Percentiles rank a stretch among this genome's conserved stretches.
These are phyloP conservation scores for Drosophila lutescens DNA, from an alignment of 2,888 invertebrate species.

Conservation along the genomic window DNA sequence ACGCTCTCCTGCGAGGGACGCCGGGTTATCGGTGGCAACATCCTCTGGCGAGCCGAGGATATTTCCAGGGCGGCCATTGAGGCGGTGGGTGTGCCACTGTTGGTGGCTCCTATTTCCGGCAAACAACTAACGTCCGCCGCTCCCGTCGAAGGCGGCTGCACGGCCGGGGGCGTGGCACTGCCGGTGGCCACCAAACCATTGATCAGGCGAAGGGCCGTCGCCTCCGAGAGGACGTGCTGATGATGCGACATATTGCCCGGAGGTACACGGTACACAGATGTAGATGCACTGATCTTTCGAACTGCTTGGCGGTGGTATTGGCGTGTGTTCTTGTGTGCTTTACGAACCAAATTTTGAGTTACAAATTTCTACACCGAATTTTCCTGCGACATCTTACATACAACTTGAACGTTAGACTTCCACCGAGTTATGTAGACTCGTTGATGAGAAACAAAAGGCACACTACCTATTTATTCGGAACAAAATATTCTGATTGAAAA, in stretches of 20 bases:
- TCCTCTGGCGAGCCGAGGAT: neutral
- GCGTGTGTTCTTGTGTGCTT: conserved; percentile 32
- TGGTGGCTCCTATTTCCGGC: neutral
- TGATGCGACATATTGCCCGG: conserved; percentile 50
- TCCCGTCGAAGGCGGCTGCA: neutral
- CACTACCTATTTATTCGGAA: neutral
- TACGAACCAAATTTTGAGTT: conserved; percentile 52
- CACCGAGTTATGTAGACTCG: conserved; percentile 37
- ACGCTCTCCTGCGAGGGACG: conserved; percentile 57
- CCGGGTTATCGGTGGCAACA: neutral
- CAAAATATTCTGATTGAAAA: too few species aligned
- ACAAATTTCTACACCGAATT: conserved; percentile 66
- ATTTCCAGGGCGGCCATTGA: conserved; percentile 1
- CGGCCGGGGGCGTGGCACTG: conserved; percentile 1
- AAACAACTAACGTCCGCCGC: neutral
- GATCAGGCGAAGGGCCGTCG: conserved; percentile 67
- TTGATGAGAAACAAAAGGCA: conserved; percentile 3
- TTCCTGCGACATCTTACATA: conserved; percentile 69
- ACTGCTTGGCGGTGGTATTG: conserved; percentile 8
- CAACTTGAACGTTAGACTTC: conserved; percentile 59
- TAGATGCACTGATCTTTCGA: neutral
- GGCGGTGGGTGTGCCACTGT: neutral
- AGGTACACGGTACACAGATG: neutral
- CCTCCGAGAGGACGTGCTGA: conserved; percentile 58
- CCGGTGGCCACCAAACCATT: conserved; percentile 56